Base-by-base conservation (phyloP, 1,140 invertebrate genomes). In the Dinothrombium tinctorium region DNA sequence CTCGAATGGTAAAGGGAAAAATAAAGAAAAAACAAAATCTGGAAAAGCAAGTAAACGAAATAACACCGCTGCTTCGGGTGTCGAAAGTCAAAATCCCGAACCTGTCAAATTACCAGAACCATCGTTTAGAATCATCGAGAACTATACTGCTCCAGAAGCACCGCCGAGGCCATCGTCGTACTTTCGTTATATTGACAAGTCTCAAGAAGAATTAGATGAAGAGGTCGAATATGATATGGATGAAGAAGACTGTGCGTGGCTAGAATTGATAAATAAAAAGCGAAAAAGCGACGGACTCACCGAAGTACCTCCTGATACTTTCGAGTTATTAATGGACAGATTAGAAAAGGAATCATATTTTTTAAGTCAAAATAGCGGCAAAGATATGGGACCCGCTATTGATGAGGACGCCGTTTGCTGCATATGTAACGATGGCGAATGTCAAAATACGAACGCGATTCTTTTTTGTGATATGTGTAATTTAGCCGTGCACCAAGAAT, bases 391-490 rank as follows among this genome's bases (percentile, higher is more conserved):
- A 28, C 49, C 44, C 22, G 73, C 79, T 8, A 81, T 90, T 12
- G 86, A 94, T 56, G 87, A 95, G 54, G 89, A 96, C 66, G 89
- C 89, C 11, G 87, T 96, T 1, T 98, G 92, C 57, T 92, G 82
- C 54, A 94, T 98, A 49, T 73, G 70, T 53, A 63, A 68, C 56
- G 72, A 73, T 56, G 90, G 90, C 9, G 89, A 96, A 56, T 96
- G 89, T 60, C 78, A 89, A 54, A 94, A 94, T 56, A 83, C 80
- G 44, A 95, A 95, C 59, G 78, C 81, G 25, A 83, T 83, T 51
- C 65, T 98, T 24, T 98, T 98, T 60, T 98, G 92, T 65, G 92
- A 98, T 62, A 95, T 96, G 86, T 98, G 90, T 60, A 96, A 98
- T 63, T 63, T 98, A 22, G 86, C 90, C 15, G 90, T 98, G 15